Percentiles rank a stretch among this genome's conserved stretches.
These are phyloP conservation scores for Psophia crepitans DNA, from an alignment of 2,113 vertebrate genomes.

Conservation along the genomic window DNA sequence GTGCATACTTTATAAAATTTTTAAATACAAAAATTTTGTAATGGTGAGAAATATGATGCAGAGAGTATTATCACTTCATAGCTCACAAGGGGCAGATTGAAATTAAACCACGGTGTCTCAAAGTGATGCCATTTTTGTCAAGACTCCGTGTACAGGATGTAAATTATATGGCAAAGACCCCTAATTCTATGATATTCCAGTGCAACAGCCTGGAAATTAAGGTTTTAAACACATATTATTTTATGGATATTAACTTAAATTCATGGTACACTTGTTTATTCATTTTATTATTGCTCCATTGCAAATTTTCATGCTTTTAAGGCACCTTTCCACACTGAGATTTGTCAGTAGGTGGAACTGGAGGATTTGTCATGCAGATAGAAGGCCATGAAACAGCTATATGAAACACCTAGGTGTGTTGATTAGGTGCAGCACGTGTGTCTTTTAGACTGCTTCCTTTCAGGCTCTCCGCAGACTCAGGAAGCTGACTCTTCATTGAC, in stretches of 20 bases:
- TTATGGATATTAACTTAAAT: background rate
- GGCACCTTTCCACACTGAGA: background rate
- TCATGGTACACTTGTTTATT: background rate
- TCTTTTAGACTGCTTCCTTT: background rate
- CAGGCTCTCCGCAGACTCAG: background rate
- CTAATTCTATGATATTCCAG: background rate
- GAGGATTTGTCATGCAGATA: background rate
- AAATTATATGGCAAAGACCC: background rate
- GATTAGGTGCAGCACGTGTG: background rate
- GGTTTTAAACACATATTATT: background rate
- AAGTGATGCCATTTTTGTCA: background rate
- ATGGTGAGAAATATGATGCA: background rate
- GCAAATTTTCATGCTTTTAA: background rate
- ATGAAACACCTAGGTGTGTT: background rate
- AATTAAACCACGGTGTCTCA: background rate
- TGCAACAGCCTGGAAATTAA: background rate
- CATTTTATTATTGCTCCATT: background rate
- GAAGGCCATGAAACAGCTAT: background rate
- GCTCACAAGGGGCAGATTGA: background rate
- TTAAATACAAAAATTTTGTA: background rate
- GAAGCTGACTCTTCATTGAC: constrained; percentile 20
- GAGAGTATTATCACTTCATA: background rate
- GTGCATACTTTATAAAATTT: background rate
- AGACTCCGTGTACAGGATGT: background rate
- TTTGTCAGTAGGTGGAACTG: background rate